These are phyloP conservation scores for Notechis scutatus DNA, from an alignment of 2,113 vertebrate genomes.

Conservation along the genomic window DNA sequence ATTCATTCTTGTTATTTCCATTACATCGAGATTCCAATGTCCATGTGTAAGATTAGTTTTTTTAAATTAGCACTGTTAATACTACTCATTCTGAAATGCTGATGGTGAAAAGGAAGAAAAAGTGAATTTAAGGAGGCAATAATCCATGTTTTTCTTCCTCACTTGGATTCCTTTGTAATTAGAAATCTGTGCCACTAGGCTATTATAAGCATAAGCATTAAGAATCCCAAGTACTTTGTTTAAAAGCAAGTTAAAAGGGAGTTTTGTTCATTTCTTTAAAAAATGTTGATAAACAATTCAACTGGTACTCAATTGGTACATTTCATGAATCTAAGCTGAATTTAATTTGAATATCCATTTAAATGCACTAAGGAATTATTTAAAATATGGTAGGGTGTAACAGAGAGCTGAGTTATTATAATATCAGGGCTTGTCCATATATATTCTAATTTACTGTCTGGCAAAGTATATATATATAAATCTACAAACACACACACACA, in stretches of 20 bases:
- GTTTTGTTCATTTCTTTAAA: neutral
- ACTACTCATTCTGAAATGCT: neutral
- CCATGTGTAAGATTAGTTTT: neutral
- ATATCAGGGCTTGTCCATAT: neutral
- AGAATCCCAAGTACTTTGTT: neutral
- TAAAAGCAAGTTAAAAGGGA: neutral
- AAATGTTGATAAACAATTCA: neutral
- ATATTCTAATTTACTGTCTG: neutral
- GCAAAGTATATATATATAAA: neutral
- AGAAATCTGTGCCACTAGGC: conserved; percentile 31
- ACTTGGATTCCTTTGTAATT: conserved; percentile 69
- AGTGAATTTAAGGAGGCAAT: neutral
- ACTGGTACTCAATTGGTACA: neutral
- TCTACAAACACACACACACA: too few relatives aligned
- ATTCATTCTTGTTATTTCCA: neutral
- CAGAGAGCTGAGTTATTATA: neutral
- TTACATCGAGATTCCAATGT: neutral
- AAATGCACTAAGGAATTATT: neutral
- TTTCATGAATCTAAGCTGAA: neutral
- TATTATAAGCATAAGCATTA: conserved; percentile 29
- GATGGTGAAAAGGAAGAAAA: neutral
- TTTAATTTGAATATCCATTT: neutral
- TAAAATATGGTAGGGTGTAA: neutral
- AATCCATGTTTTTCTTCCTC: conserved; percentile 48
- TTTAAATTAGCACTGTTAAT: neutral